Conservation (phyloP, 2,113 vertebrate species). For the Mugil cephalus region DNA sequence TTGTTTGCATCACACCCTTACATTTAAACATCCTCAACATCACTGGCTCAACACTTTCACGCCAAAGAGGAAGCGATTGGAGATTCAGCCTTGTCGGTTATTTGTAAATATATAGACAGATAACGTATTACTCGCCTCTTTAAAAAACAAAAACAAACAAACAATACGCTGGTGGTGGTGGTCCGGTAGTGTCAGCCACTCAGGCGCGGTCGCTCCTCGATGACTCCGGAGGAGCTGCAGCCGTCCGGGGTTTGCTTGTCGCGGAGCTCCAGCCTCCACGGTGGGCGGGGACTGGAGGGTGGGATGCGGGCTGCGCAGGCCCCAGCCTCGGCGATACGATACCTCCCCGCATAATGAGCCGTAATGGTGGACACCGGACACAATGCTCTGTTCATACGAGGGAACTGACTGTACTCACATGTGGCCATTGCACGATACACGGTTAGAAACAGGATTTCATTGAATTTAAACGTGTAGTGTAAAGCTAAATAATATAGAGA, state of each 20-base stretch:
- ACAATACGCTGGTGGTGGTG: background rate
- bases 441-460: too few relatives aligned
- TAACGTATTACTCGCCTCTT: slow-evolving; percentile 18
- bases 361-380: slow-evolving; percentile 10
- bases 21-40: background rate
- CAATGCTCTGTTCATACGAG: background rate
- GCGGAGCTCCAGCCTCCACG: background rate
- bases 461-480: too few relatives aligned
- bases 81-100: background rate
- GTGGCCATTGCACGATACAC: too few relatives aligned
- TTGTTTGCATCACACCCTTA: background rate
- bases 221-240: slow-evolving; percentile 2
- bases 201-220: slow-evolving; percentile 26
- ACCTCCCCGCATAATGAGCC: background rate
- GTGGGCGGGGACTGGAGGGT: slow-evolving; percentile 62
- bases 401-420: too few relatives aligned
- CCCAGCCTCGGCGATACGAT: background rate
- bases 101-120: too few relatives aligned
- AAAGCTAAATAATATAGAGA: too few relatives aligned
- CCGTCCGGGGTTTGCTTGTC: background rate
- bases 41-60: background rate
- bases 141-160: too few relatives aligned
- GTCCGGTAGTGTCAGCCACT: background rate
- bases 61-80: slow-evolving; percentile 2
- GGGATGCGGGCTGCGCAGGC: slow-evolving; percentile 15